Base-by-base conservation (phyloP, 2,888 invertebrate genomes). In the Arrhopalites spinosus region DNA sequence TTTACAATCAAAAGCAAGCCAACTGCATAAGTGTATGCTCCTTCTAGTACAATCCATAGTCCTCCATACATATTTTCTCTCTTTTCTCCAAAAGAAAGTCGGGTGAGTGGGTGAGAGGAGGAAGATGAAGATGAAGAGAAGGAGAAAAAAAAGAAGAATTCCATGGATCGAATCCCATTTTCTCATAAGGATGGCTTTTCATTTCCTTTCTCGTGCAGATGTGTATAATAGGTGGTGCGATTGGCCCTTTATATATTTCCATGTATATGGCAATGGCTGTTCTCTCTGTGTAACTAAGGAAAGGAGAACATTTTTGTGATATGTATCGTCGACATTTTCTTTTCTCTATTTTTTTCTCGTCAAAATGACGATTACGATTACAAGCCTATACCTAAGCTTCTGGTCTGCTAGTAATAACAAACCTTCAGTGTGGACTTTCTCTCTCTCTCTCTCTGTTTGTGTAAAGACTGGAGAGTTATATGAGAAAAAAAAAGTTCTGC, bases 161-260 rank as follows among this genome's bases (percentile, higher is more conserved):
- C 67, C 47, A 36, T 45, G 64, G 69, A 78, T 75, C 69, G 77
- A 73, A 74, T 78, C 76, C 76, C 76, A 76, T 78, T 78, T 78
- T 76, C 73, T 76, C 76, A 76, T 78, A 76, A 79, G 77, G 75
- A 76, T 76, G 75, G 74, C 77, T 75, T 79, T 79, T 79, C 79
- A 79, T 79, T 79, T 79, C 79, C 79, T 79, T 79, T 79, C 79
- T 79, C 75, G 75, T 78, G 74, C 79, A 79, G 78, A 78, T 78
- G 78, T 78, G 77, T 78, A 76, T 78, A 79, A 79, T 78, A 78
- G 78, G 78, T n/a, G n/a, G n/a, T 77, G 68, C 56, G 68, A 59
- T 59, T 36, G 36, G 5, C 36, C 36, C 36, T 36, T 36, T 36
- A 36, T 36, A 36, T 11, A 36, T 36, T 36, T 36, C n/a, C n/a